Conservation (phyloP, 2,888 invertebrate genomes). For the Eremobia ochroleuca region DNA sequence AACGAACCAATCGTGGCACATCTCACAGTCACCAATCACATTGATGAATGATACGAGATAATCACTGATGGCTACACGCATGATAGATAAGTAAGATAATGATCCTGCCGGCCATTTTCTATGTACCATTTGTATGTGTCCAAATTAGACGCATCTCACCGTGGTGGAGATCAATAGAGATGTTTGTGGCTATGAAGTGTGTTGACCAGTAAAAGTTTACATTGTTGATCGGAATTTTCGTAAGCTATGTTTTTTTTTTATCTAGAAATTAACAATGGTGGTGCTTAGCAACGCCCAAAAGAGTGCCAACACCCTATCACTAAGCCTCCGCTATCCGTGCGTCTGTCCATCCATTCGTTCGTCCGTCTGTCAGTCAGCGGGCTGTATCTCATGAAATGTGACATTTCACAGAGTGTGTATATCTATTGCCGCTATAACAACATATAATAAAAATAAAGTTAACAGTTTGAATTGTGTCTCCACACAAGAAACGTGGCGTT, state of each 20-base stretch:
- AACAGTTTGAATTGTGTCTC: no score
- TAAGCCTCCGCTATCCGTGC: background rate
- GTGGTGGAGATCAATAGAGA: conserved; percentile 16
- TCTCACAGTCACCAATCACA: conserved; percentile 58
- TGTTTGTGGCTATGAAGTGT: background rate
- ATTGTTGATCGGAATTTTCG: background rate
- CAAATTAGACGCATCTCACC: conserved; percentile 34
- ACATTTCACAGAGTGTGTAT: background rate
- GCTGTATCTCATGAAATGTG: background rate
- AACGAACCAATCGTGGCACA: conserved; percentile 36
- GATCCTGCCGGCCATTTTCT: conserved; percentile 53
- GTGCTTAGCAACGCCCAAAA: background rate
- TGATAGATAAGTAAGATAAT: conserved; percentile 57
- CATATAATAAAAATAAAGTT: background rate
- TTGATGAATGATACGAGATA: conserved; percentile 66
- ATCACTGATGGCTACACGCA: conserved; percentile 57
- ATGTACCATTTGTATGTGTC: conserved; percentile 60
- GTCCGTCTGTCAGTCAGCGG: background rate
- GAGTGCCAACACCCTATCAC: background rate
- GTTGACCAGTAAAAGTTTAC: background rate
- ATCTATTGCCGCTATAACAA: background rate
- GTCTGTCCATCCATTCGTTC: background rate
- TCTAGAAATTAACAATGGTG: background rate
- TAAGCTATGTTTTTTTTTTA: background rate
- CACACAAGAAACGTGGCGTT: no score